A percentile compares a stretch with the other conserved stretches of the same genome.
Evolutionary conservation across 1,140 invertebrate species (phyloP).

Genomic region (Thaumetopoea pityocampa): DNA sequence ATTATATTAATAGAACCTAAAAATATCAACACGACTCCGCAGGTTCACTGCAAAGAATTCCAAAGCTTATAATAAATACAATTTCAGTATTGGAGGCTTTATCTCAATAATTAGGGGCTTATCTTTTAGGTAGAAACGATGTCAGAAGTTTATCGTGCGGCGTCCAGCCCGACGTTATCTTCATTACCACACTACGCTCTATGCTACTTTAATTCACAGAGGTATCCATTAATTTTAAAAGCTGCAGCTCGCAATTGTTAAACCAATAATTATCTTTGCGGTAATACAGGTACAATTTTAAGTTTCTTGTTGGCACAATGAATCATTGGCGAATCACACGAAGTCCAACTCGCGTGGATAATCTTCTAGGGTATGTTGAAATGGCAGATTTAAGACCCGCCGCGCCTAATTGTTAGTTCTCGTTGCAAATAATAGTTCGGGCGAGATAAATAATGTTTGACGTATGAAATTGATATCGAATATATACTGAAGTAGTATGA

Average conservation of each 20-base stretch:
- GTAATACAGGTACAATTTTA: conserved; percentile 50
- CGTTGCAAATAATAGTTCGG: conserved; percentile 10
- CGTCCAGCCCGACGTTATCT: conserved; percentile 59
- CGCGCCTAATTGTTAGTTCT: conserved; percentile 34
- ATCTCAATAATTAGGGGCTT: conserved; percentile 65
- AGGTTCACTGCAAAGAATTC: conserved; percentile 24
- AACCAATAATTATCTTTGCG: conserved; percentile 62
- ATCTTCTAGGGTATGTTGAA: conserved; percentile 34
- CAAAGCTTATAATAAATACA: conserved; percentile 40
- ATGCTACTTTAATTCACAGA: conserved; percentile 65
- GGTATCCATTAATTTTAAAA: conserved; percentile 68
- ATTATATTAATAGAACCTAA: too few relatives aligned
- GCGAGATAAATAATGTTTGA: conserved; percentile 7
- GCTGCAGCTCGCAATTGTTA: conserved; percentile 54
- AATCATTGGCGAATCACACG: conserved; percentile 57
- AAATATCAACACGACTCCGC: too few relatives aligned
- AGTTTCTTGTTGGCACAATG: conserved; percentile 40
- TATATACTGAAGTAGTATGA: too few relatives aligned
- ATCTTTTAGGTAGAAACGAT: conserved; percentile 50
- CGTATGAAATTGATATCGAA: not conserved
- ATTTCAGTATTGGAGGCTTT: conserved; percentile 37
- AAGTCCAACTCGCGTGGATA: conserved; percentile 28
- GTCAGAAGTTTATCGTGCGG: conserved; percentile 58
- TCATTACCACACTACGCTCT: conserved; percentile 57
- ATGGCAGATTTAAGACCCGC: conserved; percentile 35